Base-by-base conservation (phyloP, 2,797 vertebrate genomes). In the Silurus lanzhouensis region DNA sequence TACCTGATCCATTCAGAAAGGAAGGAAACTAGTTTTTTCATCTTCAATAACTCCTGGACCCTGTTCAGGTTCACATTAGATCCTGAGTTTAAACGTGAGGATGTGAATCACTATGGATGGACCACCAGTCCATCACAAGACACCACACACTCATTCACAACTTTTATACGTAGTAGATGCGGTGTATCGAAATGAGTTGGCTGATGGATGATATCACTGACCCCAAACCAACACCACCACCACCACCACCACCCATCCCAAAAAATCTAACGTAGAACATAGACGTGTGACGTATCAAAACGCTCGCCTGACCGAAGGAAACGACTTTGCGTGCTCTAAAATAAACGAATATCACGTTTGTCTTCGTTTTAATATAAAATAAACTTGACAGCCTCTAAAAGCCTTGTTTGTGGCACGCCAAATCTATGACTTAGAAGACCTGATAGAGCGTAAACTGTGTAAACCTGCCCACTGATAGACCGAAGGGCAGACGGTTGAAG, bases 401-500 rank as follows among this genome's bases (percentile, higher is more conserved):
- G 31, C 31, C 6, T 15, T 44, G 58, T 61, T 61, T 38, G 31
- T 78, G 20, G 15, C 6, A 19, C 7, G 25, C 52, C 3, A 10
- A 57, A 17, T 64, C 3, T 52, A 10, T 44, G 67, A n/a, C 14
- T 6, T 48, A 55, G 68, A 27, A 66, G 66, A 52, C 68, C 12
- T 15, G 80, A 61, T 64, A 66, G 19, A 67, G 61, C 60, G 25
- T 81, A 72, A 63, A n/a, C 14, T 67, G 9, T 81, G 61, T 77
- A 76, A 63, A 38, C 46, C 63, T 67, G 84, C 25, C 14, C 31
- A 20, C 57, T 71, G 75, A 83, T 83, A 83, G 72, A 8, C 55
- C 57, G 67, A 86, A 86, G 66, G 57, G 44, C 74, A 83, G 25
- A 78, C 19, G 3, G 48, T 67, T 57, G 46, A 80, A 74, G 46